Conservation (phyloP, 2,888 invertebrate species). For the Embidobia sp. region DNA sequence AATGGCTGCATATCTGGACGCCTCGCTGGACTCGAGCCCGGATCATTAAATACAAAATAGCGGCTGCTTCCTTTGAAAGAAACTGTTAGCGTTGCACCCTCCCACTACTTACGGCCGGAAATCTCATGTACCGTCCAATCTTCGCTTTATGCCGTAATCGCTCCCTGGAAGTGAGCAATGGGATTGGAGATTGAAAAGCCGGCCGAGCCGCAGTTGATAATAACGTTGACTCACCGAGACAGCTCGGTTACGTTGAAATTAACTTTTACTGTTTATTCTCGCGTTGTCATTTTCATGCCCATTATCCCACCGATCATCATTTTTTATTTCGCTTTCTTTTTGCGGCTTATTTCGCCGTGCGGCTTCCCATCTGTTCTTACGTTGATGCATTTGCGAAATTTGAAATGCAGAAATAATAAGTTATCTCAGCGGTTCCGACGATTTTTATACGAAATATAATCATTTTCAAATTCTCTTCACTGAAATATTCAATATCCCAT, state of each 20-base stretch:
- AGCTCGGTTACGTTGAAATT: slow-evolving; percentile 35
- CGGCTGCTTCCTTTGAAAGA: slow-evolving; percentile 48
- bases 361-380: no score
- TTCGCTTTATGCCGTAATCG: slow-evolving; percentile 42
- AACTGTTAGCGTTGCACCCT: slow-evolving; percentile 62
- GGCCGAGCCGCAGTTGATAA: slow-evolving; percentile 29
- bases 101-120: slow-evolving; percentile 60
- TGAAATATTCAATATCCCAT: no score
- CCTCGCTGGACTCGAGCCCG: neutral
- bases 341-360: no score
- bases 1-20: neutral
- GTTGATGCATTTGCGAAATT: no score
- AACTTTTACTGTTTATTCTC: slow-evolving; percentile 34
- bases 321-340: slow-evolving; percentile 4
- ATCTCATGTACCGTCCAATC: slow-evolving; percentile 53
- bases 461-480: no score
- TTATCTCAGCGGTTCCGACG: no score
- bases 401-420: no score
- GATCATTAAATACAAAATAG: slow-evolving; percentile 47
- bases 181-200: slow-evolving; percentile 53
- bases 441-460: no score
- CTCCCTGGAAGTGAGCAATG: slow-evolving; percentile 41
- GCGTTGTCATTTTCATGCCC: slow-evolving; percentile 26
- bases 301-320: slow-evolving; percentile 16
- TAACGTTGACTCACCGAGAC: slow-evolving; percentile 46